Percentiles rank a stretch among this genome's conserved stretches.
phyloP scores from a whole-genome alignment of 2,797 vertebrate species.

The Lycodopsis pacificus region DNA sequence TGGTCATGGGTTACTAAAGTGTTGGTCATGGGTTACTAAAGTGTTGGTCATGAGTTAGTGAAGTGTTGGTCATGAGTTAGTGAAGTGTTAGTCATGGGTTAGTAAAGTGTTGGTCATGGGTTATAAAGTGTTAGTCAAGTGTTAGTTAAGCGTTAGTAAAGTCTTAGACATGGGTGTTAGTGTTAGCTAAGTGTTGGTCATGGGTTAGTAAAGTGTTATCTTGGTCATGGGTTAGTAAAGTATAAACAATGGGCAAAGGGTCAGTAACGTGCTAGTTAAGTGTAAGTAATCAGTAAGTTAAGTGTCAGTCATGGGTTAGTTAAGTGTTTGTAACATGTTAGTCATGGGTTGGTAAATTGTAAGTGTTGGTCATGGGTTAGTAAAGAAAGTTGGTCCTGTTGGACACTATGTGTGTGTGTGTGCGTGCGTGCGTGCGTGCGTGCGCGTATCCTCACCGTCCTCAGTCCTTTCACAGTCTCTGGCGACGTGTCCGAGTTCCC shows the following conservation, averaged over 20 bases:
- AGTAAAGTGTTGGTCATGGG: not conserved
- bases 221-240: no score
- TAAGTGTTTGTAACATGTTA: no score
- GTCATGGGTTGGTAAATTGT: no score
- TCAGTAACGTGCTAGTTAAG: not conserved
- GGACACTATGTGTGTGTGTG: no score
- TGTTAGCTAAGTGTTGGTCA: not conserved
- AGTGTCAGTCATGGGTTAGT: no score
- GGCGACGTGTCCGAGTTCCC: not conserved
- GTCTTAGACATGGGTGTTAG: not conserved
- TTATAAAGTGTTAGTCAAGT: not conserved
- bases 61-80: not conserved
- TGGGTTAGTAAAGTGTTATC: no score
- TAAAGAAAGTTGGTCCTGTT: no score
- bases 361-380: no score
- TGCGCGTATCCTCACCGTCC: not conserved
- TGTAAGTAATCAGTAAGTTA: not conserved
- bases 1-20: not conserved
- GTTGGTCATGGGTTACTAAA: not conserved
- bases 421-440: not conserved
- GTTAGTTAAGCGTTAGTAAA: not conserved
- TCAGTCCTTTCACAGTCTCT: not conserved
- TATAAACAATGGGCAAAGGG: no score
- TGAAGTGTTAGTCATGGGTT: not conserved
- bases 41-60: not conserved